phyloP scores from a whole-genome alignment of 1,140 invertebrate genomes.

The Atta texana region DNA sequence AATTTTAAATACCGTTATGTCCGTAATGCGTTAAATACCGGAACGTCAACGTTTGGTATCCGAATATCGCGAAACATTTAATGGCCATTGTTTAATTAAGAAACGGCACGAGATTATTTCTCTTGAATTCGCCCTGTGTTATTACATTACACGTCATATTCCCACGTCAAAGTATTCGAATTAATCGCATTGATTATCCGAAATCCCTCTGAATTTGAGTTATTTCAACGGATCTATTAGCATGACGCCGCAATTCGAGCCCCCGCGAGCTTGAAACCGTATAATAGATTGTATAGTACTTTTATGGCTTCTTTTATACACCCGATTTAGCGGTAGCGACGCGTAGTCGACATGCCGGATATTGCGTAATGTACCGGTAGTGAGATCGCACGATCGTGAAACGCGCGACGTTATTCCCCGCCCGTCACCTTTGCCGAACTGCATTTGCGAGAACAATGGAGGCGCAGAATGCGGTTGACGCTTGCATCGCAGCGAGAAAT shows the following conservation, averaged over 20 bases:
- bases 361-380: background rate
- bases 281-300: constrained; percentile 70
- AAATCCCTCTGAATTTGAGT: constrained; percentile 14
- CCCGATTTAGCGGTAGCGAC: constrained; percentile 59
- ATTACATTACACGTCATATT: background rate
- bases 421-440: background rate
- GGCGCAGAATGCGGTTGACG: background rate
- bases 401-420: background rate
- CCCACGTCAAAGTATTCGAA: constrained; percentile 4
- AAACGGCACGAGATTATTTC: background rate
- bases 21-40: background rate
- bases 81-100: background rate
- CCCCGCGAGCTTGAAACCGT: constrained; percentile 61
- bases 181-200: constrained; percentile 25
- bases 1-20: too few relatives aligned
- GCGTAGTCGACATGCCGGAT: constrained; percentile 59
- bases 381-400: constrained; percentile 24
- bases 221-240: constrained; percentile 3
- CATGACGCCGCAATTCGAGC: constrained; percentile 24
- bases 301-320: constrained; percentile 71
- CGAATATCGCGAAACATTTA: background rate
- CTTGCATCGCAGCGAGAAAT: background rate
- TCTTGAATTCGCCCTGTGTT: background rate
- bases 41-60: background rate
- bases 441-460: constrained; percentile 31